These are phyloP conservation scores for Azorinus chamasolen DNA, from an alignment of 2,888 invertebrate genomes.

Conservation along the genomic window DNA sequence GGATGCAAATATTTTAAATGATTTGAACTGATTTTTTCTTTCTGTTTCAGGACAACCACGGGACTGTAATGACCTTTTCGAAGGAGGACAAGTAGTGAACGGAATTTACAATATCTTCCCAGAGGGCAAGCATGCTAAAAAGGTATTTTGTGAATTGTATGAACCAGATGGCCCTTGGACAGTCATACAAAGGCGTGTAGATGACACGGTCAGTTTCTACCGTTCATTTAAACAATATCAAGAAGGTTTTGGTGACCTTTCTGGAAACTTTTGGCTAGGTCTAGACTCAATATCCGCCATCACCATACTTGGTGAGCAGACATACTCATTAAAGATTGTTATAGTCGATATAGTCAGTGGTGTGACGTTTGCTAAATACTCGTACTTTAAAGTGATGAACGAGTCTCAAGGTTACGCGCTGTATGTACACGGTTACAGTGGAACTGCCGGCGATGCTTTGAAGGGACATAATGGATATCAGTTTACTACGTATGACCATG, in stretches of 20 bases:
- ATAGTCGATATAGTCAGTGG: slow-evolving; percentile 7
- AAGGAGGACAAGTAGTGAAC: too few species aligned
- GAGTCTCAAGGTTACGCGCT: slow-evolving; percentile 21
- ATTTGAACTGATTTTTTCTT: too few species aligned
- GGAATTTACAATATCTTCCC: too few species aligned
- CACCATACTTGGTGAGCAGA: slow-evolving; percentile 5
- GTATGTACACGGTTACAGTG: slow-evolving; percentile 11
- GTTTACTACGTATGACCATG: slow-evolving; percentile 40
- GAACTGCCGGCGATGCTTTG: slow-evolving; percentile 32
- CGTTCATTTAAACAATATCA: slow-evolving; percentile 32
- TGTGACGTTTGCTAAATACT: slow-evolving; percentile 18
- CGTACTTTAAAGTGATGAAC: slow-evolving; percentile 26
- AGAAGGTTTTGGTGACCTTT: slow-evolving; percentile 37
- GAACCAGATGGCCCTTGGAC: slow-evolving; percentile 37
- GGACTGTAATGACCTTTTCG: too few species aligned
- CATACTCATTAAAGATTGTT: slow-evolving; percentile 24
- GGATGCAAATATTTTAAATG: too few species aligned
- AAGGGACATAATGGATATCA: background rate
- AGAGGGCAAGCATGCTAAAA: too few species aligned
- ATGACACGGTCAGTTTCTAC: slow-evolving; percentile 24
- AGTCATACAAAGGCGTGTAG: slow-evolving; percentile 38
- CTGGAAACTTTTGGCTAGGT: slow-evolving; percentile 38
- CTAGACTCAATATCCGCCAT: slow-evolving; percentile 17
- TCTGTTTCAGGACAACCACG: too few species aligned
- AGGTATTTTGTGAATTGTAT: slow-evolving; percentile 50